Evolutionary conservation across 2,888 invertebrate species (phyloP).

Genomic region (Meiosimyza platycephala): DNA sequence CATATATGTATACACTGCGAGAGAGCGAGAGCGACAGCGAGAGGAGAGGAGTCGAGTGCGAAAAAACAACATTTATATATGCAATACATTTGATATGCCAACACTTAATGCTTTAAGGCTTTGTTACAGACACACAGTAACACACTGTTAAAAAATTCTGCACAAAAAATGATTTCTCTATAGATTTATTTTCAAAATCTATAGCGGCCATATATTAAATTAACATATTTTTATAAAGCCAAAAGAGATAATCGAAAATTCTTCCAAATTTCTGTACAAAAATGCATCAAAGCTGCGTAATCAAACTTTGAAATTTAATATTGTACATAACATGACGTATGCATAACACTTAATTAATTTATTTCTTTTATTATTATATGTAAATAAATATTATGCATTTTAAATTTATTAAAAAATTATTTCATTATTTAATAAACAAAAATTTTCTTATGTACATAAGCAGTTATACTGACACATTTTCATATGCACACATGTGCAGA

Average conservation of each 20-base stretch:
- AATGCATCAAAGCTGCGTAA: no score
- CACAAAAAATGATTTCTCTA: no score
- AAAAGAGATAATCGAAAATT: background rate
- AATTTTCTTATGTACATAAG: no score
- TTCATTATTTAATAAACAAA: no score
- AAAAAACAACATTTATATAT: background rate
- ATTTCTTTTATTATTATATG: no score
- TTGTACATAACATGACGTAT: no score
- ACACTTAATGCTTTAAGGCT: conserved; percentile 18
- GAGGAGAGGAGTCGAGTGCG: background rate
- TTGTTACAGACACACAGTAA: background rate
- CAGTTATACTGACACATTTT: background rate
- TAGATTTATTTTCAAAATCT: background rate
- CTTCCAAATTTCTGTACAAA: no score
- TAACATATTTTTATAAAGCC: background rate
- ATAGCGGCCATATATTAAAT: background rate
- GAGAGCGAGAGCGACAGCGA: background rate
- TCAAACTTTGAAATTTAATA: no score
- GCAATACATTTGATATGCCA: conserved; percentile 1
- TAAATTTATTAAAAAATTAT: no score
- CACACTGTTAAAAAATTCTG: no score
- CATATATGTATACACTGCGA: background rate
- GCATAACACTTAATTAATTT: no score
- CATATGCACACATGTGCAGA: conserved; percentile 5
- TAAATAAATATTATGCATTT: no score